Base-by-base conservation (phyloP, 92 coral and sea anemone genomes). In the Parazoanthus swiftii region DNA sequence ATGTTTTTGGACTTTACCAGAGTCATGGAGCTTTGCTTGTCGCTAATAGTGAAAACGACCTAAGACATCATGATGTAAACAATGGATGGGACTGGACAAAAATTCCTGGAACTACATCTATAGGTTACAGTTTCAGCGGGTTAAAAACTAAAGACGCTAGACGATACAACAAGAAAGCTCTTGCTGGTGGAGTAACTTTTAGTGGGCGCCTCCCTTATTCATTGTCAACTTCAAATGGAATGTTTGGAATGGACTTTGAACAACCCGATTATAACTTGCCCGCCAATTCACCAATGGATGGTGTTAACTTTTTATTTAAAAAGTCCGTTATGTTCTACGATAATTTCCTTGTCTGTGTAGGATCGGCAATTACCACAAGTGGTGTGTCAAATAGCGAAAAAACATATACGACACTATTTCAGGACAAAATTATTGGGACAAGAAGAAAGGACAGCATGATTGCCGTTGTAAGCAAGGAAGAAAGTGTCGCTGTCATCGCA, bases 331-430 rank as follows among this genome's bases (percentile, higher is more conserved):
- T 94, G 91, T 92, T 94, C 76, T 82, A 85, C 80, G 88, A 94
- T 74, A 85, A 91, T 75, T 88, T 94, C 78, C 48, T 94, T 18
- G 94, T 94, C 16, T 88, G 94, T 81, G 29, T 92, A 43, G 98
- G 98, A 13, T 92, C 93, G 70, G 83, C 50, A 33, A 82, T n/a
- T 70, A 42, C 18, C 8, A 39, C 33, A n/a, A 56, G 26, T 20
- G 58, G 72, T 11, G 29, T 68, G 26, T 54, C 80, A 50, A 23
- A 33, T 18, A 26, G 15, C 18, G 35, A 85, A 18, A 87, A 48
- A 26, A 82, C 88, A n/a, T 93, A 92, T 46, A 94, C 98, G 58
- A 94, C 98, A n/a, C 82, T 94, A 39, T 94, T 94, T 79, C 98
- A 94, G 89, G 93, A 94, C 83, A 91, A 91, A 23, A 89, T 92